These are phyloP conservation scores for Lepidurus apus DNA, from an alignment of 1,140 invertebrate species.

Conservation along the genomic window DNA sequence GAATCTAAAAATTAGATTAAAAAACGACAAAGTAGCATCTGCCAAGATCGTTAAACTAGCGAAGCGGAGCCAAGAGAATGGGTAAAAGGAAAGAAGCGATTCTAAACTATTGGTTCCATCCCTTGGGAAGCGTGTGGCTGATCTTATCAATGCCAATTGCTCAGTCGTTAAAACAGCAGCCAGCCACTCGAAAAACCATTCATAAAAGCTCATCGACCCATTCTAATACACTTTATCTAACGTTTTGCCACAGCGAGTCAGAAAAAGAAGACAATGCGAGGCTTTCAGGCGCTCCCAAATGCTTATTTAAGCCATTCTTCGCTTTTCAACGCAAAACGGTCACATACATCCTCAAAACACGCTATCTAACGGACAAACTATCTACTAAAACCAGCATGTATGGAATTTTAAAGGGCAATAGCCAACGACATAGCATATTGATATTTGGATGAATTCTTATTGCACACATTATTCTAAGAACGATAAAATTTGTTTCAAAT, in stretches of 20 bases:
- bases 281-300: not conserved
- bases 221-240: not conserved
- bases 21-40: not conserved
- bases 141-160: conserved; percentile 18
- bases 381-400: no score
- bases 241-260: not conserved
- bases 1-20: no score
- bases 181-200: conserved; percentile 9
- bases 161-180: conserved; percentile 18
- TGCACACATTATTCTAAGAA: no score
- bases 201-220: conserved; percentile 8
- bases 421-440: no score
- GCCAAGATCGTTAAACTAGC: not conserved
- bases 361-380: no score
- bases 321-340: no score
- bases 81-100: not conserved
- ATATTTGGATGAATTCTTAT: no score
- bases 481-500: no score
- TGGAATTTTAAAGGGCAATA: no score
- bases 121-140: not conserved
- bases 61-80: not conserved
- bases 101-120: not conserved
- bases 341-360: no score
- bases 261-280: not conserved
- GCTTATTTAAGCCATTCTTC: no score